phyloP scores from a whole-genome alignment of 2,797 vertebrate species.

The Discoglossus pictus region DNA sequence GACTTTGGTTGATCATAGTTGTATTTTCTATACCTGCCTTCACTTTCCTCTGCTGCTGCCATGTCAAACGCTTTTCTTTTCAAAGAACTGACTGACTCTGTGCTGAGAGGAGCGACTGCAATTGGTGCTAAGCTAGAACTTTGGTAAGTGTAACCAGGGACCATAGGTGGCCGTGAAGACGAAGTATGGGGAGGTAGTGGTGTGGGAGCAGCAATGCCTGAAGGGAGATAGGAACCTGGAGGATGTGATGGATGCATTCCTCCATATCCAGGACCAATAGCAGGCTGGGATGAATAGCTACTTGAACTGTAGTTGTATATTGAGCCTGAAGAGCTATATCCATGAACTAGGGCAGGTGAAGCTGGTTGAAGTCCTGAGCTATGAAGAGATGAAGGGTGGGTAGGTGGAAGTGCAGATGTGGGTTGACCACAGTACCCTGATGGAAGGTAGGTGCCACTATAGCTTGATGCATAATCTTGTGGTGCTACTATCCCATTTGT shows the following conservation, averaged over 20 bases:
- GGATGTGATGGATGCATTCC: constrained; percentile 78
- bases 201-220: constrained; percentile 82
- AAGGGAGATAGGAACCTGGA: constrained; percentile 81
- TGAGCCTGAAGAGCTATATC: constrained; percentile 81
- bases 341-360: constrained; percentile 78
- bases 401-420: constrained; percentile 77
- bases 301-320: constrained; percentile 85
- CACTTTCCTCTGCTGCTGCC: constrained; percentile 72
- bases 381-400: constrained; percentile 64
- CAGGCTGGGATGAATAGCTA: constrained; percentile 82
- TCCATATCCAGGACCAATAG: constrained; percentile 74
- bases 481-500: constrained; percentile 59
- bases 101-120: constrained; percentile 53
- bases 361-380: constrained; percentile 75
- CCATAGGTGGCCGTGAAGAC: constrained; percentile 68
- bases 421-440: constrained; percentile 88
- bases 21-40: constrained; percentile 87
- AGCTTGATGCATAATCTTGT: constrained; percentile 86
- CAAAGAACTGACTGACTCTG: constrained; percentile 68
- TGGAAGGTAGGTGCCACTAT: constrained; percentile 86
- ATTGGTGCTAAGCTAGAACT: constrained; percentile 62
- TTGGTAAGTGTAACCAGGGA: constrained; percentile 84
- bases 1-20: constrained; percentile 84
- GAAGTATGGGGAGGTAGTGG: constrained; percentile 74
- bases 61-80: constrained; percentile 93